Evolutionary conservation across 2,113 vertebrate genomes (phyloP).

Genomic region (Myotis yumanensis): DNA sequence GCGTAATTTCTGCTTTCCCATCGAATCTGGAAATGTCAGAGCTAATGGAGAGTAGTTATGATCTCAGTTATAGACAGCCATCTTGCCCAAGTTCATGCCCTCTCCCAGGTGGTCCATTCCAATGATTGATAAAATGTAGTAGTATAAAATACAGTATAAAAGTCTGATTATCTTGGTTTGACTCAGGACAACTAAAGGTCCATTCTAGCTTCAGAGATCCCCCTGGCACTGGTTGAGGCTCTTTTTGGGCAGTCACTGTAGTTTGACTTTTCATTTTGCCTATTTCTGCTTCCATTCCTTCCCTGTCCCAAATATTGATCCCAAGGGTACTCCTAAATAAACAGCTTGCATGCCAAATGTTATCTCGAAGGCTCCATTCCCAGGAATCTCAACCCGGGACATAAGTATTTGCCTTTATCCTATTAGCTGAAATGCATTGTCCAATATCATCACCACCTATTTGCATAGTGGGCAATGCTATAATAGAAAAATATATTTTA

Average conservation of each 20-base stretch:
- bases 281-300: not conserved
- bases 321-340: not conserved
- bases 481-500: not conserved
- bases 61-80: not conserved
- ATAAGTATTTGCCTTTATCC: not conserved
- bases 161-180: not conserved
- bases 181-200: not conserved
- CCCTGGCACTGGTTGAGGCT: not conserved
- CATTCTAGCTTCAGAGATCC: not conserved
- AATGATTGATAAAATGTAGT: not conserved
- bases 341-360: not conserved
- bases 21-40: constrained; percentile 1
- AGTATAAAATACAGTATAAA: not conserved
- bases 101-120: not conserved
- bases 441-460: not conserved
- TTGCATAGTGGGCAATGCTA: not conserved
- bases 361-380: not conserved
- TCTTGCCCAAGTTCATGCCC: not conserved
- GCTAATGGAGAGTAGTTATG: not conserved
- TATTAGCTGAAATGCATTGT: not conserved
- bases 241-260: not conserved
- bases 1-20: not conserved
- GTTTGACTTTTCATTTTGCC: not conserved
- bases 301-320: not conserved
- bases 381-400: not conserved